These are phyloP conservation scores for Amorpha juglandis DNA, from an alignment of 2,888 invertebrate genomes.

Conservation along the genomic window DNA sequence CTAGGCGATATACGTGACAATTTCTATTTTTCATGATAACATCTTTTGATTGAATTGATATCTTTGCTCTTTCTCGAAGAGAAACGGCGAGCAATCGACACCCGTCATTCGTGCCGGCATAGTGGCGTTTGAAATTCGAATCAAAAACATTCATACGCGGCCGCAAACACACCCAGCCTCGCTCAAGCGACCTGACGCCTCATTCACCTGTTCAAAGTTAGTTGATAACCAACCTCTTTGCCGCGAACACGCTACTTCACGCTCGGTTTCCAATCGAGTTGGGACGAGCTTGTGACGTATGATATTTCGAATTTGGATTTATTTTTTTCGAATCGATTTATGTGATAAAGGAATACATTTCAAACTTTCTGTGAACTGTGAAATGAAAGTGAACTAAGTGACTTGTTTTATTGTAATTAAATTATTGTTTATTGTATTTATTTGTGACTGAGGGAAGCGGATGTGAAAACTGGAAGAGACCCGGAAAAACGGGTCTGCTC, in stretches of 20 bases:
- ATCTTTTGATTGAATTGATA: no score
- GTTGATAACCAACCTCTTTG: constrained; percentile 71
- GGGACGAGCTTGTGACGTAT: constrained; percentile 32
- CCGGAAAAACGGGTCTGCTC: constrained; percentile 67
- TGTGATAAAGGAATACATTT: constrained; percentile 19
- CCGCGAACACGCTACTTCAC: constrained; percentile 57
- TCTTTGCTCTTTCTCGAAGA: not conserved
- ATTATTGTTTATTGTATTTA: constrained; percentile 33
- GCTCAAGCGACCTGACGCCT: constrained; percentile 37
- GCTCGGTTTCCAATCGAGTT: constrained; percentile 32
- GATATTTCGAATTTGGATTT: constrained; percentile 32
- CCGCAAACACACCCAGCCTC: constrained; percentile 42
- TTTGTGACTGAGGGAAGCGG: constrained; percentile 49
- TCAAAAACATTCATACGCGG: constrained; percentile 51
- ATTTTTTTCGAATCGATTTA: constrained; percentile 28
- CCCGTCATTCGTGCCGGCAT: constrained; percentile 1
- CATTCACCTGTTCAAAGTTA: constrained; percentile 56
- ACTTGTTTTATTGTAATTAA: constrained; percentile 36
- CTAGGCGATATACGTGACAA: no score
- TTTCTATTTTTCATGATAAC: no score
- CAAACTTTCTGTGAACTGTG: constrained; percentile 24
- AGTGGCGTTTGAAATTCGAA: constrained; percentile 28
- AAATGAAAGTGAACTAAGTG: constrained; percentile 26
- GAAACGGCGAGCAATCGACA: not conserved
- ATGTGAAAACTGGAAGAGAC: constrained; percentile 67